Evolutionary conservation across 2,113 vertebrate genomes (phyloP).

Genomic region (Paramormyrops kingsleyae): DNA sequence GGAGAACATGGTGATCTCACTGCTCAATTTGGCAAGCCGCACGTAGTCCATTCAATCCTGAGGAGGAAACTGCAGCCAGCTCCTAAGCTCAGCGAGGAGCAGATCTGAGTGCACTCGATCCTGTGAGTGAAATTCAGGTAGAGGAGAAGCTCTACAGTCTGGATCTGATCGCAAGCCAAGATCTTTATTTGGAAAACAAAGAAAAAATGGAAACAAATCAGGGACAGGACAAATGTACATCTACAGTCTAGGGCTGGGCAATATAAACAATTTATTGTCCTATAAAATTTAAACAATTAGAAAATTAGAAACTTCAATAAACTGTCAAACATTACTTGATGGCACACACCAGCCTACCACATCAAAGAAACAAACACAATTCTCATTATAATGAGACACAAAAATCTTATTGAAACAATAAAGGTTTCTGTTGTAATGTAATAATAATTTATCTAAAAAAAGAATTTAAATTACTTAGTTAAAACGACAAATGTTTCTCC

Average conservation of each 20-base stretch:
- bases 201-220: neutral
- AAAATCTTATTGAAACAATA: neutral
- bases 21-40: slow-evolving; percentile 38
- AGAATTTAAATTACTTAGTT: neutral
- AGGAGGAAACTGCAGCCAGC: slow-evolving; percentile 67
- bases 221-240: neutral
- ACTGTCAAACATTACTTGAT: neutral
- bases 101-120: neutral
- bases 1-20: slow-evolving; percentile 23
- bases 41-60: slow-evolving; percentile 64
- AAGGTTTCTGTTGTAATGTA: neutral
- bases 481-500: neutral
- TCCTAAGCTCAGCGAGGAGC: neutral
- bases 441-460: neutral
- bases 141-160: slow-evolving; percentile 58
- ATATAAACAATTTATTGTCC: neutral
- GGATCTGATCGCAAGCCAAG: slow-evolving; percentile 68
- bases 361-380: neutral
- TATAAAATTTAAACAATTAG: neutral
- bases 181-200: slow-evolving; percentile 67
- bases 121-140: slow-evolving; percentile 66
- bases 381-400: neutral
- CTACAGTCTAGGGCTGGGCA: neutral
- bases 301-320: neutral
- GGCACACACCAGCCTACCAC: neutral